Conservation (phyloP, 1,140 invertebrate species). For the Drosophila repletoides region DNA sequence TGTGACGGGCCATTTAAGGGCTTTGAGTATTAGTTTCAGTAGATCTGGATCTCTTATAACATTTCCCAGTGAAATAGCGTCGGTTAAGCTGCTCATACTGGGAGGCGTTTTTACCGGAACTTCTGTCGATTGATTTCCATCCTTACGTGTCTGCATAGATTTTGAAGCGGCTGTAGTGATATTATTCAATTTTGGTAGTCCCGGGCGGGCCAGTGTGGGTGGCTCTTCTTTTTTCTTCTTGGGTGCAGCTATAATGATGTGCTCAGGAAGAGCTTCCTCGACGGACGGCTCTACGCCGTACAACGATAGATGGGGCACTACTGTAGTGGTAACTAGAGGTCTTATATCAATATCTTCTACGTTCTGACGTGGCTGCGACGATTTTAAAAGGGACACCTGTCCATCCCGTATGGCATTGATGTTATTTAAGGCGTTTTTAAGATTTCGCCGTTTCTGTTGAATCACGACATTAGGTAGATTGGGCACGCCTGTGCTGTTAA, state of each 20-base stretch:
- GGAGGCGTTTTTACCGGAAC: constrained; percentile 13
- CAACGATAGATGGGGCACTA: constrained; percentile 51
- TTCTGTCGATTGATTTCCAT: neutral
- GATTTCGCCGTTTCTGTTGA: constrained; percentile 73
- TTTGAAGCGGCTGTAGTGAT: constrained; percentile 6
- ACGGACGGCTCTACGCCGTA: constrained; percentile 52
- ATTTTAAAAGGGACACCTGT: constrained; percentile 70
- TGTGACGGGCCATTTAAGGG: constrained; percentile 75
- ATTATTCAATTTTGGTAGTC: constrained; percentile 28
- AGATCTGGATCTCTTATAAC: constrained; percentile 75
- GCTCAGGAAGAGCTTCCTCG: constrained; percentile 65
- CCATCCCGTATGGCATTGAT: constrained; percentile 68
- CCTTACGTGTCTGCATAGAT: neutral
- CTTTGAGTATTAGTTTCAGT: constrained; percentile 76
- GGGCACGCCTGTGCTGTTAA: constrained; percentile 14
- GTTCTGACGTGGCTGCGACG: constrained; percentile 37
- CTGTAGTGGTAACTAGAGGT: constrained; percentile 53
- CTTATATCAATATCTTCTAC: constrained; percentile 18
- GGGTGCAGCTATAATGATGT: constrained; percentile 75
- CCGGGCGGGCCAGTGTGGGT: neutral
- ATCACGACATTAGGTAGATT: constrained; percentile 56
- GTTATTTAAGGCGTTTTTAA: constrained; percentile 68
- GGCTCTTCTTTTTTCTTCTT: constrained; percentile 65
- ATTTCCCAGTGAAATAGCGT: constrained; percentile 67
- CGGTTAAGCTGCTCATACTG: constrained; percentile 55